A percentile compares a stretch with the other conserved stretches of the same genome.
Conservation (phyloP, 2,888 invertebrate genomes). For the Pterobdella sp. region DNA sequence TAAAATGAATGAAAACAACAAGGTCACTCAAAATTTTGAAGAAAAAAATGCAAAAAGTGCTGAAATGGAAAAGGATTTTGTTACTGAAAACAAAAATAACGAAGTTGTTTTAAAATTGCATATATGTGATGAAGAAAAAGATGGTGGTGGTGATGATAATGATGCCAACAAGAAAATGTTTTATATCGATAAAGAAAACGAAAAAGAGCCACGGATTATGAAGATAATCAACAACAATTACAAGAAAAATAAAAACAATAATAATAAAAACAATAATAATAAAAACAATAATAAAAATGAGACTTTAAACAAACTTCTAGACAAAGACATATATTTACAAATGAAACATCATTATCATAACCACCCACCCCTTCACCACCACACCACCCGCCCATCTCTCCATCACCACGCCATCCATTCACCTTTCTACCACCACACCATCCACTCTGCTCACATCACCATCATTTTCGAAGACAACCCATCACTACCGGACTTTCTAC, state of each 20-base stretch:
- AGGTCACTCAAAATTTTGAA: neutral
- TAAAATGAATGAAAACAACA: neutral
- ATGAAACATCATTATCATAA: no score
- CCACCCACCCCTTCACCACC: no score
- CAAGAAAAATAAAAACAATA: neutral
- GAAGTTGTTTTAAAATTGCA: neutral
- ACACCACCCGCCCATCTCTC: no score
- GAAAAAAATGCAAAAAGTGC: neutral
- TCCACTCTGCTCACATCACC: neutral
- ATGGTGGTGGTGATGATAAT: conserved; percentile 10
- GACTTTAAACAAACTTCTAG: neutral
- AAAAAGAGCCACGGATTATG: neutral
- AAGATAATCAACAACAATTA: neutral
- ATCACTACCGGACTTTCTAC: neutral
- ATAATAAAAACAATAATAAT: neutral
- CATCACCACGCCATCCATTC: neutral
- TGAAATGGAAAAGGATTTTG: neutral
- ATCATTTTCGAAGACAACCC: neutral
- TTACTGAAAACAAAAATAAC: neutral
- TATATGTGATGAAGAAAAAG: neutral
- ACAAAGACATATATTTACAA: no score
- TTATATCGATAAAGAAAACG: neutral
- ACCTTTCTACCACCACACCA: neutral
- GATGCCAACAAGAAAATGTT: neutral
- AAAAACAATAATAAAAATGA: neutral